phyloP scores from a whole-genome alignment of 2,888 invertebrate genomes.

The Incurvaria masculella region DNA sequence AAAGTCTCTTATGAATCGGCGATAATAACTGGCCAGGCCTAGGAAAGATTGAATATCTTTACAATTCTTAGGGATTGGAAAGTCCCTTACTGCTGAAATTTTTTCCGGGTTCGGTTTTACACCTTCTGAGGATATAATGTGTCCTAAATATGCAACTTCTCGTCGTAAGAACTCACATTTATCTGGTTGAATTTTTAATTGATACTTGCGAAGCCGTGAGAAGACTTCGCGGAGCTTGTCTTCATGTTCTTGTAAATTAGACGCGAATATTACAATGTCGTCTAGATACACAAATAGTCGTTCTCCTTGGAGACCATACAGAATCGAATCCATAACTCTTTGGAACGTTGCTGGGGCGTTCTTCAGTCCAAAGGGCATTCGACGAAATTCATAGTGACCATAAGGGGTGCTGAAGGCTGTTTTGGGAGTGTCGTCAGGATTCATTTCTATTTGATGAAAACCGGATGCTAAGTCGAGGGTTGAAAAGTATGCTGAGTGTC shows the following conservation, averaged over 20 bases:
- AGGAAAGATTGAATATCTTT: conserved; percentile 24
- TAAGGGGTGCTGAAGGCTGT: too few species aligned
- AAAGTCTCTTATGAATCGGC: conserved; percentile 21
- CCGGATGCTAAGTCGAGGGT: conserved; percentile 17
- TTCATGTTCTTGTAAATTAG: conserved; percentile 21
- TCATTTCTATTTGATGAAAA: conserved; percentile 13
- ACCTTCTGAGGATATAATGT: conserved; percentile 25
- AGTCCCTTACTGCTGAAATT: conserved; percentile 18
- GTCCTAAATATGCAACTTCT: conserved; percentile 28
- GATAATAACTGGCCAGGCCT: conserved; percentile 22
- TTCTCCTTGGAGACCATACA: too few species aligned
- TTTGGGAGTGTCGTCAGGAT: too few species aligned
- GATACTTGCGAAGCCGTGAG: conserved; percentile 15
- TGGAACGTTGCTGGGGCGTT: too few species aligned
- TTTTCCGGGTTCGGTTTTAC: conserved; percentile 26
- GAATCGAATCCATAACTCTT: too few species aligned
- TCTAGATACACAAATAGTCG: too few species aligned
- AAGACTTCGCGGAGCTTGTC: conserved; percentile 22
- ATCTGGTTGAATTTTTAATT: conserved; percentile 23
- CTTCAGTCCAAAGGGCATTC: too few species aligned
- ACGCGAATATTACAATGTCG: conserved; percentile 12
- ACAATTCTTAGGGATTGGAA: conserved; percentile 20
- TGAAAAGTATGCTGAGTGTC: conserved; percentile 16
- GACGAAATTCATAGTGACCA: too few species aligned
- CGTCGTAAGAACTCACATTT: conserved; percentile 25